Evolutionary conservation across 2,797 vertebrate species (phyloP), one percentile per base, ranked within the genome.

Genomic region (Xiphorhynchus erythropygius): DNA sequence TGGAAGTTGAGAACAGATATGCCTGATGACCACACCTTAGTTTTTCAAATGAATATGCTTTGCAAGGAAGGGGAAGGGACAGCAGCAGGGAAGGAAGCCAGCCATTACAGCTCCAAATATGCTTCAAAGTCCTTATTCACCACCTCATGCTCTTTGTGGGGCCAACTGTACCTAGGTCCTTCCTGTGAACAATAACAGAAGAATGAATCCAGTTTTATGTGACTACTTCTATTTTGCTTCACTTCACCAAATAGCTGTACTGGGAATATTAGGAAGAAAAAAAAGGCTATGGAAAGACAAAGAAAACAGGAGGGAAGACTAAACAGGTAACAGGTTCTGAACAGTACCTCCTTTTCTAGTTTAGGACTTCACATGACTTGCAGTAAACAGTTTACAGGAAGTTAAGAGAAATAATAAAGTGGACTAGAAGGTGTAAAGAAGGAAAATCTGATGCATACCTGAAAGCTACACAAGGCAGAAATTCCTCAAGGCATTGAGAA

Each of bases 1-100:
- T 97, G 95, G 96, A 97, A 97, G 95, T 97, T 94, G 93, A 84
- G 63, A 90, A 95, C 55, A 96, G 93, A 96, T 97, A 95, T 93
- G 94, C 90, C 80, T 1, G 0, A 97, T 69, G 93, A 95, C 96
- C 96, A 95, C 95, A 95, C 96, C 96, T 97, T 90, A 86, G 83
- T 57, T 88, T 96, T 96, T 91, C 85, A 93, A 95, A 97, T 90
- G 91, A 93, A 96, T 95, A 90, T 0, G 42, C 83, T 88, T 84
- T 93, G 88, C 83, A 91, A 94, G 95, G 96, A 95, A 97, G 63
- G 87, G 96, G 94, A 95, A 96, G 95, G 96, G 91, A 97, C 91
- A 96, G 88, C 90, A 95, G 73, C 70, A 94, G 93, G 96, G 91
- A 96, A 97, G 95, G 94, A 97, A 96, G 69, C 85, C 73, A 94